Percentiles rank a stretch among this genome's conserved stretches.
Conservation (phyloP, 2,113 vertebrate species). For the Podiceps cristatus region DNA sequence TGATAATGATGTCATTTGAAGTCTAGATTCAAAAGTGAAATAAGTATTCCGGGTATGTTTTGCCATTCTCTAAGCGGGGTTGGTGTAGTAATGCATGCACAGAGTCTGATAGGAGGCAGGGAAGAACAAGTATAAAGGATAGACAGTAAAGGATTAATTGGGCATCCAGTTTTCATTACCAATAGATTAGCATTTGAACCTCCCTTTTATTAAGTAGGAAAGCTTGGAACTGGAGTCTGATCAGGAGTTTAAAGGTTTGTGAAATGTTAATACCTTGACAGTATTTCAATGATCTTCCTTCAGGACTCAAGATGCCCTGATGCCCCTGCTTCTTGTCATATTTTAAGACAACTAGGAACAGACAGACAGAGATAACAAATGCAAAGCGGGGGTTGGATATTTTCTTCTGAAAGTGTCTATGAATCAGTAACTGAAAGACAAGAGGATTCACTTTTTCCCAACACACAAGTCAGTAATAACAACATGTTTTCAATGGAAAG, state of each 20-base stretch:
- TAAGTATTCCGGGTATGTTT: background rate
- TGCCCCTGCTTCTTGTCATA: background rate
- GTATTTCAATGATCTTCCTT: background rate
- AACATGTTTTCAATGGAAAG: background rate
- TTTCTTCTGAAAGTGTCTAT: background rate
- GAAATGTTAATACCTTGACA: background rate
- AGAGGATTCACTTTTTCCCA: background rate
- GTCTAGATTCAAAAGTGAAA: background rate
- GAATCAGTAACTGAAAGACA: background rate
- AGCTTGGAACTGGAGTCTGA: background rate
- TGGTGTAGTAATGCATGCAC: background rate
- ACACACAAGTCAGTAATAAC: background rate
- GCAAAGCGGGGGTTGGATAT: fast-evolving
- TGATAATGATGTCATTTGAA: background rate
- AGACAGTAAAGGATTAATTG: background rate
- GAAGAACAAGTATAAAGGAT: background rate
- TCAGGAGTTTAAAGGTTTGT: conserved; percentile 18
- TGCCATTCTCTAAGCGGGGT: background rate
- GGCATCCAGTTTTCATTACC: background rate
- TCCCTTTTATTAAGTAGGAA: conserved; percentile 16
- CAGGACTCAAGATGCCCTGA: background rate
- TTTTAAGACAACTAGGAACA: background rate
- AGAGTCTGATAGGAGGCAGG: background rate
- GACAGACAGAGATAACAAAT: background rate
- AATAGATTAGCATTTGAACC: background rate